These are phyloP conservation scores for Agriopis marginaria DNA, from an alignment of 2,888 invertebrate species.

Conservation along the genomic window DNA sequence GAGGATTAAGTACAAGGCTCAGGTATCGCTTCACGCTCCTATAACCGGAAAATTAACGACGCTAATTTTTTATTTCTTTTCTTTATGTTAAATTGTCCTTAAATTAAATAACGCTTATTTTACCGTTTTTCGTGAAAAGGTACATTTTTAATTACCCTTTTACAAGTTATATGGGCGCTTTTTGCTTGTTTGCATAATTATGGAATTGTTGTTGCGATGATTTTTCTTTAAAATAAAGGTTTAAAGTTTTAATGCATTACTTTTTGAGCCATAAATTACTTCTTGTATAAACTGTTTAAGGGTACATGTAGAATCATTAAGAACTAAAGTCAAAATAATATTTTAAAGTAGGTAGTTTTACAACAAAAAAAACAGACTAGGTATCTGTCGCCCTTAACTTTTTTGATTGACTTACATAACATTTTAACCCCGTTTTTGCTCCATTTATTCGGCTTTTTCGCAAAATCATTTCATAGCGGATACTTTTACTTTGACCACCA, in stretches of 20 bases:
- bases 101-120: constrained; percentile 29
- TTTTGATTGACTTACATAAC: no score
- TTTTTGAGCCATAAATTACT: neutral
- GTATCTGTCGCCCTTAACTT: no score
- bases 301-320: no score
- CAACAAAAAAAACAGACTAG: no score
- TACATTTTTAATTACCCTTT: constrained; percentile 41
- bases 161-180: constrained; percentile 43
- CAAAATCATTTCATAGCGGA: no score
- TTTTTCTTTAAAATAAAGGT: constrained; percentile 7
- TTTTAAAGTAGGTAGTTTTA: no score
- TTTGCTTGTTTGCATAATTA: constrained; percentile 45
- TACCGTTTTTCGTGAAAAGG: constrained; percentile 35
- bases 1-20: constrained; percentile 22
- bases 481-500: no score
- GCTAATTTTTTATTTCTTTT: constrained; percentile 44
- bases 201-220: constrained; percentile 25
- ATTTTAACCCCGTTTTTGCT: no score
- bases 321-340: no score
- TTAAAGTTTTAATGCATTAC: constrained; percentile 1
- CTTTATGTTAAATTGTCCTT: constrained; percentile 41
- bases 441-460: no score
- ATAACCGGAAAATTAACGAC: constrained; percentile 40
- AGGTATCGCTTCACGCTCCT: constrained; percentile 46
- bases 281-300: neutral